Base-by-base conservation (phyloP, 1,140 invertebrate species). In the Danaus melanippus region DNA sequence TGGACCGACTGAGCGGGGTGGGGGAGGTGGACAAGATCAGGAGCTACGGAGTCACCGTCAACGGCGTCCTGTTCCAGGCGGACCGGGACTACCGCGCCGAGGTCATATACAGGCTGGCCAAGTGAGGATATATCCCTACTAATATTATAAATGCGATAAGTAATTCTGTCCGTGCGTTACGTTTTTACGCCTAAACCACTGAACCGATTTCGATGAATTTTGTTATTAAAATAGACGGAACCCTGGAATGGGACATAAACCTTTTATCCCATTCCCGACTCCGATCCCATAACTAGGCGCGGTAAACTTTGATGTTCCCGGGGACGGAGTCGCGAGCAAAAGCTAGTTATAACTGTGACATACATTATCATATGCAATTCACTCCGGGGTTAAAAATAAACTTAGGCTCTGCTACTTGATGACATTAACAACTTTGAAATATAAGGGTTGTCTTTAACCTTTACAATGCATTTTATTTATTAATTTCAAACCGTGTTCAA, bases 31-130 rank as follows among this genome's bases (percentile, higher is more conserved):
- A 66, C 8, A 21, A 42, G 0, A 55, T 80, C 15, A 51, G 62
- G 0, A 53, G 47, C 0, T 53, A 69, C 10, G 76, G 77, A 0
- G 39, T 74, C 48, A 50, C n/a, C 32, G 70, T 82, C 54, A 77
- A 75, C 56, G 71, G 62, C 10, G 56, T 71, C 12, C 58, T 84
- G 47, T 84, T 77, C 62, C 66, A 71, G 32, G 72, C 71, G 7
- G 80, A 84, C 52, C 46, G 44, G 1, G 78, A 84, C 48, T 84
- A 84, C 52, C 58, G 78, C 1, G 46, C 49, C 8, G 75, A 81
- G 58, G 60, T 73, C 21, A 67, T 84, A 4, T 69, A 73, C 12
- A 50, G 58, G 0, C 49, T 66, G 8, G 64, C 64, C 41, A 58
- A 49, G 64, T 66, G 11, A 51, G 54, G 45, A 42, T 8, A 39